Evolutionary conservation across 30 jellyfish, hydroid and myxozoan genomes (phyloP), one percentile per base, ranked within the genome.

Genomic region (Aurelia sp.): DNA sequence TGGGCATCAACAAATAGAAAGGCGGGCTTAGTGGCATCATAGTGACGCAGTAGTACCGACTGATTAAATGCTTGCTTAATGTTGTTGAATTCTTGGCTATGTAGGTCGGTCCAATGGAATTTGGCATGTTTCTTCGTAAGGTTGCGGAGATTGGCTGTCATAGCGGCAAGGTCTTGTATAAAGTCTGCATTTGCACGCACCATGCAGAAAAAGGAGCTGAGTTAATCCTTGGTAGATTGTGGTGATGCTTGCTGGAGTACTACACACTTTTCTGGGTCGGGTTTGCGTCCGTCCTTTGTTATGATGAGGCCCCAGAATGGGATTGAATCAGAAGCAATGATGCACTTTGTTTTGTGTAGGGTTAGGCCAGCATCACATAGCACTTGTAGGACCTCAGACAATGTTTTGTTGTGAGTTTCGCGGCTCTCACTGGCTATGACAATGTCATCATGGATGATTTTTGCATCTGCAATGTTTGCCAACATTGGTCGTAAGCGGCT

Each of bases 111-210:
- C 80, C 90, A 83, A 30, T 2, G 19, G 63, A 82, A 82, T 18
- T 68, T 44, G 4, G 57, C 61, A 68, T 68, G 61, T 67, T 65
- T 67, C 61, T 82, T 69, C 30, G 92, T 82, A 40, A 33, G 61
- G 78, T 16, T 24, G 3, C 82, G 87, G 24, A 82, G 75, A 30
- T 82, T 66, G 24, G 27, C 33, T 3, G 92, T 72, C 61, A 27
- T 84, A 67, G 31, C 31, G 4, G 94, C 57, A 30, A 33, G 69
- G 61, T 88, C 57, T 50, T 94, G 74, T 38, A 88, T 88, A 66
- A 88, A 88, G 19, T 79, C 94, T 30, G 70, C 61, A 48, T 88
- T 65, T 21, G 93, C 53, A 31, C 69, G 97, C 40, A 88, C 80
- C 97, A 88, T 67, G 63, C 93, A 88, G 74, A 80, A 52, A 57